phyloP scores from a whole-genome alignment of 2,888 invertebrate species.

The Cephonodes hylas region DNA sequence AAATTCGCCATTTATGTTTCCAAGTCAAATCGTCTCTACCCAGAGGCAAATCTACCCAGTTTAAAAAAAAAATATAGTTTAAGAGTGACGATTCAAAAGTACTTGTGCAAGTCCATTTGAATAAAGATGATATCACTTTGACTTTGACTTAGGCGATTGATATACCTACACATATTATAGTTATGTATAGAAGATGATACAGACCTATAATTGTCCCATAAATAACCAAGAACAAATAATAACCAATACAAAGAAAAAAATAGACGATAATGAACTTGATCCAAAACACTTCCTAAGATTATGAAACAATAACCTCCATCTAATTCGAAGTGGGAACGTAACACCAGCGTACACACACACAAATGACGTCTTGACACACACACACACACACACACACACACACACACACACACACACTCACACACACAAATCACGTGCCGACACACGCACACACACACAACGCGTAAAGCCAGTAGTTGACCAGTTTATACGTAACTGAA shows the following conservation, averaged over 20 bases:
- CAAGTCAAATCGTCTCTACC: no score
- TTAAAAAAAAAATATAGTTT: no score
- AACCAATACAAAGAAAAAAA: neutral
- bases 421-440: slow-evolving; percentile 16
- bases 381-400: slow-evolving; percentile 15
- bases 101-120: no score
- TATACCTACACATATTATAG: no score
- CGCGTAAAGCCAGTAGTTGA: slow-evolving; percentile 75
- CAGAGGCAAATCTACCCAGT: no score
- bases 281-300: neutral
- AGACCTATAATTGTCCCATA: no score
- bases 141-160: no score
- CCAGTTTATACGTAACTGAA: slow-evolving; percentile 77
- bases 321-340: neutral
- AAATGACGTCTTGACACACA: slow-evolving; percentile 28
- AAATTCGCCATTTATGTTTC: no score
- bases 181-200: no score
- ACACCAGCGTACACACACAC: neutral
- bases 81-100: no score
- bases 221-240: no score
- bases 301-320: neutral
- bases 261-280: neutral
- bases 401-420: slow-evolving; percentile 17
- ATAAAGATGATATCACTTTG: no score
- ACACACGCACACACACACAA: slow-evolving; percentile 47